Base-by-base conservation (phyloP, 1,140 invertebrate genomes). In the Drosophila paulistorum region DNA sequence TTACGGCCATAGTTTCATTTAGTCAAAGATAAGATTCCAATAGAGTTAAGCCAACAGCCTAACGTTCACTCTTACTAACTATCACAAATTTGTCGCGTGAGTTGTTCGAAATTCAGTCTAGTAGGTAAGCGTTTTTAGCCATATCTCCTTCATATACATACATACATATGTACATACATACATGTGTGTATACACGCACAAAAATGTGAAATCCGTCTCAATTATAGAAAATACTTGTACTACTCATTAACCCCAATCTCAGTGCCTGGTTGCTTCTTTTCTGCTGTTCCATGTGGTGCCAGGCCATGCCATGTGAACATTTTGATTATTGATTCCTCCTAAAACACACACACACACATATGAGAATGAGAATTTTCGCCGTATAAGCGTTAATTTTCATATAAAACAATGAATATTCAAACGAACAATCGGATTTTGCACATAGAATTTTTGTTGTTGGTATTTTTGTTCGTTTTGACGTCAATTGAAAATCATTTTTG, bases 351-450 rank as follows among this genome's bases (percentile, higher is more conserved):
- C 35, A 11, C 9, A 37, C 35, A 37, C 39, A 39, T 20, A 51
- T 57, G 42, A 39, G 13, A 26, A n/a, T 11, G 30, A 30, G 30
- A 30, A 39, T 55, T 55, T 80, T 61, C 37, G 64, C 81, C 71
- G 65, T 85, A 85, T 85, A 72, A 72, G 74, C 81, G 65, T 79
- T 84, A 74, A 83, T 84, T 85, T 85, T 79, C 81, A 74, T 77
- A 77, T 68, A 51, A 64, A 65, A 79, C 73, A 75, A 58, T 73
- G 63, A 55, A 68, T 74, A 58, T 42, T 30, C 6, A 30, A 30
- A 71, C 62, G 58, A 35, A 35, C 39, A 67, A 10, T 9, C 11
- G 63, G 20, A 69, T 48, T 57, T 61, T 74, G 41, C 42, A 48
- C 71, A 30, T 30, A 30, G 5, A 30, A 37, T 62, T 67, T 68